A percentile compares a stretch with the other conserved stretches of the same genome.
These are phyloP conservation scores for Butastur rufipennis DNA, from an alignment of 2,113 vertebrate species.

Conservation along the genomic window DNA sequence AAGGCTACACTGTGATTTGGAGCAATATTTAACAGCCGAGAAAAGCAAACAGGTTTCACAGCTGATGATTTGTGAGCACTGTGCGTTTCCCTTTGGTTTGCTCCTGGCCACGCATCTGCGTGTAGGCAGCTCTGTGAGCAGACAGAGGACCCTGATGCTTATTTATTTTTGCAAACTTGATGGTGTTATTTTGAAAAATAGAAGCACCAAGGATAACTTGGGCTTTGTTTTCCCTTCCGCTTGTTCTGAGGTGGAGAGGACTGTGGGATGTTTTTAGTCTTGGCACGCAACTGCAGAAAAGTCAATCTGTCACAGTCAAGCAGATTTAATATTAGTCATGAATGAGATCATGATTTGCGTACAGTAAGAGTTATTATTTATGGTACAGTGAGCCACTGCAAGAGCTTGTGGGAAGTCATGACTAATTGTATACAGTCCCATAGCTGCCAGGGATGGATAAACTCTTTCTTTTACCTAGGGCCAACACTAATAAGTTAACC, in stretches of 20 bases:
- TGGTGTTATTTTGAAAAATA: background rate
- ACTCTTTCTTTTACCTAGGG: background rate
- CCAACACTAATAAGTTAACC: background rate
- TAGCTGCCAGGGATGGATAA: background rate
- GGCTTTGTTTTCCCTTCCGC: background rate
- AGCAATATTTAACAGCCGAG: background rate
- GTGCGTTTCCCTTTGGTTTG: background rate
- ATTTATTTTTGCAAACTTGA: background rate
- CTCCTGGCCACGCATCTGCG: accelerated
- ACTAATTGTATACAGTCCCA: background rate
- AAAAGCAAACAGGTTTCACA: background rate
- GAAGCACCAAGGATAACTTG: background rate
- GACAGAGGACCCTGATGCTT: background rate
- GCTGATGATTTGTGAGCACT: background rate
- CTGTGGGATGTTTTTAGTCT: background rate
- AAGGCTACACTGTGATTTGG: background rate
- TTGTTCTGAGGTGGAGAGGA: background rate
- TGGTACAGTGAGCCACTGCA: background rate
- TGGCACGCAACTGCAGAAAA: background rate
- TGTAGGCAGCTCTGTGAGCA: background rate
- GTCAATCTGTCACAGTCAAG: background rate
- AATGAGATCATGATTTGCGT: constrained; percentile 12
- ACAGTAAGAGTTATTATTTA: constrained; percentile 41
- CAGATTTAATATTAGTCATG: constrained; percentile 18
- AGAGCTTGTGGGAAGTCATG: background rate